Conservation (phyloP, 92 coral and sea anemone species). For the Isaurus tuberculatus region DNA sequence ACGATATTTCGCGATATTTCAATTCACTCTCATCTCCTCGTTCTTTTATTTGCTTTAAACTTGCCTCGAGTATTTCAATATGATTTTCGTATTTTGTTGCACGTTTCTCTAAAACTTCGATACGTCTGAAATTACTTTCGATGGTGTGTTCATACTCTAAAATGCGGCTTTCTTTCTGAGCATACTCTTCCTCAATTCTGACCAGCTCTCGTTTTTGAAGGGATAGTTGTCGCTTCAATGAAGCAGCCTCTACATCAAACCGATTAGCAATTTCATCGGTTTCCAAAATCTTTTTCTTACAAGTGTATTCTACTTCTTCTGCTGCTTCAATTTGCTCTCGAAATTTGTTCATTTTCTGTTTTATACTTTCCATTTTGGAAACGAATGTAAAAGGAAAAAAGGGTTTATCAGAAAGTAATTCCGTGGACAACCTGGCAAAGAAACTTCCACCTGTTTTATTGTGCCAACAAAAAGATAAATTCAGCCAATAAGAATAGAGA, state of each 20-base stretch:
- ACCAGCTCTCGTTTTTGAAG: conserved; percentile 52
- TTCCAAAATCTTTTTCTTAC: conserved; percentile 53
- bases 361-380: conserved; percentile 67
- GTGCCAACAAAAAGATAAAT: conserved; percentile 52
- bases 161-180: conserved; percentile 40
- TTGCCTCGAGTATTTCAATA: conserved; percentile 62
- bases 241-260: conserved; percentile 49
- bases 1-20: conserved; percentile 65
- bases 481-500: conserved; percentile 33
- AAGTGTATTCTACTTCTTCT: conserved; percentile 64
- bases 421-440: background rate
- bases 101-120: conserved; percentile 64
- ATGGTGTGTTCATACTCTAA: conserved; percentile 43
- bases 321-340: conserved; percentile 72
- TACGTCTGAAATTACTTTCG: conserved; percentile 57
- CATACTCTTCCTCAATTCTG: conserved; percentile 54
- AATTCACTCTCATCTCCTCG: conserved; percentile 67
- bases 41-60: conserved; percentile 51
- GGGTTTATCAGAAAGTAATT: conserved; percentile 24
- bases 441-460: conserved; percentile 65
- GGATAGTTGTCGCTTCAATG: conserved; percentile 48
- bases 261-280: conserved; percentile 50
- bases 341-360: conserved; percentile 62
- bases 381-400: background rate
- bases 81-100: conserved; percentile 67